Percentiles rank a stretch among this genome's conserved stretches.
These are phyloP conservation scores for Drosophila ercepeae DNA, from an alignment of 1,140 invertebrate species.

Conservation along the genomic window DNA sequence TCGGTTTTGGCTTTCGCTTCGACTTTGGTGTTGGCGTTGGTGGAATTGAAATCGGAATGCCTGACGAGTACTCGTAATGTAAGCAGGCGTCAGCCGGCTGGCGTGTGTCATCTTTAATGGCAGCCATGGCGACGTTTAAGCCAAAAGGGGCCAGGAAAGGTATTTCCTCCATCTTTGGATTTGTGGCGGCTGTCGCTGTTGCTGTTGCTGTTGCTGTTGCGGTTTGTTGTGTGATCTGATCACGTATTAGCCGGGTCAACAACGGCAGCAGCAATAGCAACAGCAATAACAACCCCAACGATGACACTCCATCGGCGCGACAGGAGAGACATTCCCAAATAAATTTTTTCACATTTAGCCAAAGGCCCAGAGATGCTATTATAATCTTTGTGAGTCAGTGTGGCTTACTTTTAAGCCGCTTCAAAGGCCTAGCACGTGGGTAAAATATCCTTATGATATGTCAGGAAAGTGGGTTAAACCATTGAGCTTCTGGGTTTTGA, in stretches of 20 bases:
- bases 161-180: constrained; percentile 9
- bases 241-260: constrained; percentile 33
- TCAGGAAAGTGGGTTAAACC: not conserved
- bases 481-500: not conserved
- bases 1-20: not conserved
- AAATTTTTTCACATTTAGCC: constrained; percentile 10
- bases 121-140: constrained; percentile 55
- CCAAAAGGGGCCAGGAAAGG: constrained; percentile 22
- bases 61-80: constrained; percentile 57
- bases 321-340: constrained; percentile 15
- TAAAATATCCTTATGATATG: constrained; percentile 5
- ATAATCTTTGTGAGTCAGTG: constrained; percentile 13
- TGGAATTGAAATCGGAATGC: constrained; percentile 60
- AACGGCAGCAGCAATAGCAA: not conserved
- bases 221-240: constrained; percentile 49
- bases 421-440: constrained; percentile 10
- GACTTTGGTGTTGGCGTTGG: not conserved
- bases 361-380: constrained; percentile 9
- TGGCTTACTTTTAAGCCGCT: constrained; percentile 2
- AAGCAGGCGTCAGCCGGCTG: constrained; percentile 74
- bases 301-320: constrained; percentile 5
- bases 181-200: not conserved
- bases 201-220: constrained; percentile 27
- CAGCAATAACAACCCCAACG: not conserved
- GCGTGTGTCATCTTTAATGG: constrained; percentile 74